A percentile compares a stretch with the other conserved stretches of the same genome.
Evolutionary conservation across 2,113 vertebrate genomes (phyloP).

Genomic region (Laterallus jamaicensis): DNA sequence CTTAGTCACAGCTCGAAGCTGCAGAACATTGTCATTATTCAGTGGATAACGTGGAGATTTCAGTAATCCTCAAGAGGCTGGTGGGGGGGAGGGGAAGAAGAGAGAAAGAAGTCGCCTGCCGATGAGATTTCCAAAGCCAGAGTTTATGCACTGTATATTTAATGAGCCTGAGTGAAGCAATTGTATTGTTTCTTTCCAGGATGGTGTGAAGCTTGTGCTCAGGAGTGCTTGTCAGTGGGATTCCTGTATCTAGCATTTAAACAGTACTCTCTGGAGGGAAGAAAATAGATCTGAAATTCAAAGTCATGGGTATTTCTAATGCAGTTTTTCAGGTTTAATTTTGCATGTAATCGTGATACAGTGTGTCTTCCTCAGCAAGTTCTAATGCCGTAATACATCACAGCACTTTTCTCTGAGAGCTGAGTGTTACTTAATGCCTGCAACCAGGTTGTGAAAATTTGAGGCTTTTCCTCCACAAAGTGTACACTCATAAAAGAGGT

Average conservation of each 20-base stretch:
- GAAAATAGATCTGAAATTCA: slow-evolving; percentile 25
- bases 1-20: background rate
- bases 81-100: background rate
- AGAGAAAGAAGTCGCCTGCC: background rate
- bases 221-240: background rate
- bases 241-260: background rate
- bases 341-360: slow-evolving; percentile 12
- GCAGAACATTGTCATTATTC: slow-evolving; percentile 28
- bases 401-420: background rate
- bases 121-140: slow-evolving; percentile 9
- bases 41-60: slow-evolving; percentile 39
- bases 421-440: slow-evolving; percentile 21
- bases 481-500: background rate
- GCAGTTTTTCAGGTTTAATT: slow-evolving; percentile 43
- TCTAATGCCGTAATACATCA: background rate
- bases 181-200: slow-evolving; percentile 20
- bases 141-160: slow-evolving; percentile 46
- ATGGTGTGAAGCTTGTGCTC: background rate
- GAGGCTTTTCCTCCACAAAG: slow-evolving; percentile 18
- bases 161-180: slow-evolving; percentile 8
- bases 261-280: background rate
- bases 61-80: background rate
- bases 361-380: slow-evolving; percentile 15
- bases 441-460: slow-evolving; percentile 37
- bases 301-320: slow-evolving; percentile 2